Evolutionary conservation across 2,797 vertebrate species (phyloP), one percentile per base, ranked within the genome.

Genomic region (Tokudaia muenninki): DNA sequence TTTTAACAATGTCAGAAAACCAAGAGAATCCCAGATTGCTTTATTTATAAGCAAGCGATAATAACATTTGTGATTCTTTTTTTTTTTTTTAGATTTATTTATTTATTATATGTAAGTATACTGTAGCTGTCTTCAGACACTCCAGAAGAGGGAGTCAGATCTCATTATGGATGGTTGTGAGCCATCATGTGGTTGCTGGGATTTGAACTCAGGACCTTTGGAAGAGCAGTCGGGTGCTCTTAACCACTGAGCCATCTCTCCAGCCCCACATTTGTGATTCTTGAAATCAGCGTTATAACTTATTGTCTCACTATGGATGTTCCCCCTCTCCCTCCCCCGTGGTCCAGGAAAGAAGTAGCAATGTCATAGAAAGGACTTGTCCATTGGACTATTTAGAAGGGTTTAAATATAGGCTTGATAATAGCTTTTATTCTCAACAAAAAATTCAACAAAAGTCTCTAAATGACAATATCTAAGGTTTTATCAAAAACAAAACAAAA

Each of bases 351-450:
- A 24, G 61, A 67, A 65, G 16, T 77, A 31, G n/a, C 83, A 79
- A 59, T n/a, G 84, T 55, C 57, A 22, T 84, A 70, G 52, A 78
- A 78, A 91, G 50, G 59, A 16, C 50, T 86, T 84, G 63, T 29
- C 80, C 50, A 44, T 79, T 93, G 72, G 70, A 22, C 34, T 52
- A 50, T 57, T 88, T 95, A 90, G 57, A 92, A 44, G 29, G 77
- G 26, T 92, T 78, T 59, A 92, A 72, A n/a, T 94, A 37, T 34
- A 65, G 47, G 83, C 74, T 82, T 92, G 89, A 91, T 17, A 81
- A 29, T 87, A 52, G 57, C 41, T 86, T 9, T 93, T 9, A 52
- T 65, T 41, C 2, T 92, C 41, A 93, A 79, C 47, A 6, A n/a
- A 95, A 80, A 94, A 21, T 59, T 95, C 17, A 90, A 50, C 57